Base-by-base conservation (phyloP, 2,888 invertebrate species). In the Chymomyza amoena region DNA sequence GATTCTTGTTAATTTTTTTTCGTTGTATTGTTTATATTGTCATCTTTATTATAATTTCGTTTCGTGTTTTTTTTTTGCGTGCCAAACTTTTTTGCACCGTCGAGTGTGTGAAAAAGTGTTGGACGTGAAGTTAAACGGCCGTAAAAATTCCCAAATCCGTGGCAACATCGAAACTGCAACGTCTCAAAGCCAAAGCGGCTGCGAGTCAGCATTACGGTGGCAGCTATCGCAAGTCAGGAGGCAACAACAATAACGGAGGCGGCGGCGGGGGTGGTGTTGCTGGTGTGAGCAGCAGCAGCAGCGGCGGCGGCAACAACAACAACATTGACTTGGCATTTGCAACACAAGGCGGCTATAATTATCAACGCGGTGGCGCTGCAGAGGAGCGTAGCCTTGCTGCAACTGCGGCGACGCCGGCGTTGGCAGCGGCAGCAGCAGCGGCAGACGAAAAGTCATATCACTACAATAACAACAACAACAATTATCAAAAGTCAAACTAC, bases 71-170 rank as follows among this genome's bases (percentile, higher is more conserved):
- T 72, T 72, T 65, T 65, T 81, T 72, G 83, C 87, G 89, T 89
- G 89, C 90, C 89, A 85, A 76, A 75, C 81, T 80, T 82, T 80
- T 87, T 87, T 79, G 67, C 81, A 67, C 78, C 75, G 15, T 25
- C 6, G 76, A 67, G 70, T 73, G 79, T 79, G 39, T 76, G 70
- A 76, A 76, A 86, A 86, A 69, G 86, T 72, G 62, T 68, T 86
- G 88, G 76, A 81, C 81, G 84, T 84, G 69, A 76, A 71, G 66
- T 66, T 73, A 69, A 57, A 83, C 82, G 78, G 83, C 87, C 79
- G 84, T 78, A 84, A 85, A 90, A 89, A 90, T 90, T 90, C 90
- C 90, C 68, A 90, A 90, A 75, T 81, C 91, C 84, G 83, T 80
- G 86, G 89, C 87, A 84, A 88, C 87, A 68, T 79, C 84, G 68